Percentiles rank a stretch among this genome's conserved stretches.
phyloP scores from a whole-genome alignment of 2,113 vertebrate genomes.

The Phalacrocorax aristotelis region DNA sequence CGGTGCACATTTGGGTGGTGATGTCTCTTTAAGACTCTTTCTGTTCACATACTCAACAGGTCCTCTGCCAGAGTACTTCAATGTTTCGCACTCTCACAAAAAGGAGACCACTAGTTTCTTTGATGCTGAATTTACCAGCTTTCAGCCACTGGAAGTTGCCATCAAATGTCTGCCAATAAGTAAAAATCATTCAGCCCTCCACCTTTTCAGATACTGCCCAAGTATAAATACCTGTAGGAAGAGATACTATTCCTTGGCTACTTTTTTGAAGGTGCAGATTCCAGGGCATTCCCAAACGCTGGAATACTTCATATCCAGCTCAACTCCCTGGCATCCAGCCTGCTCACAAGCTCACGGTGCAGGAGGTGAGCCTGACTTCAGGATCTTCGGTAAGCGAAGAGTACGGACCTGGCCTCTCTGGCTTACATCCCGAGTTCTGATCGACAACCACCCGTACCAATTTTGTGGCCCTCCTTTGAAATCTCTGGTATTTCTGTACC shows the following conservation, averaged over 20 bases:
- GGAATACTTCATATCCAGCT: background rate
- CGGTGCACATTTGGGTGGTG: fast-evolving
- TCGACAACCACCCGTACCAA: fast-evolving
- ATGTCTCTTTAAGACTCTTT: background rate
- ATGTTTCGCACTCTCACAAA: background rate
- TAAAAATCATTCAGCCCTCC: background rate
- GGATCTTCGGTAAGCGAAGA: background rate
- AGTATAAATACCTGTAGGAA: background rate
- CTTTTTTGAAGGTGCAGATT: background rate
- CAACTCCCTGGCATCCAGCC: background rate
- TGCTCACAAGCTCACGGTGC: background rate
- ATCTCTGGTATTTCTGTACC: background rate
- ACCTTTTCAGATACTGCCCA: background rate
- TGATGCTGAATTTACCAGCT: background rate
- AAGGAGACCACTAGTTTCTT: background rate
- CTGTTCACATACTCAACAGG: fast-evolving
- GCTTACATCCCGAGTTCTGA: background rate
- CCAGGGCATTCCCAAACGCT: background rate
- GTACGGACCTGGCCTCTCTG: fast-evolving
- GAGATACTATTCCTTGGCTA: background rate
- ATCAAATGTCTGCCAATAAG: background rate
- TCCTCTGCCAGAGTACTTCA: background rate
- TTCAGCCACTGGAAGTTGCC: background rate
- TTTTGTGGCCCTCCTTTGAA: background rate
- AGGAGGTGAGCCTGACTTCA: background rate